Base-by-base conservation (phyloP, 2,113 vertebrate species). In the Alectura lathami region DNA sequence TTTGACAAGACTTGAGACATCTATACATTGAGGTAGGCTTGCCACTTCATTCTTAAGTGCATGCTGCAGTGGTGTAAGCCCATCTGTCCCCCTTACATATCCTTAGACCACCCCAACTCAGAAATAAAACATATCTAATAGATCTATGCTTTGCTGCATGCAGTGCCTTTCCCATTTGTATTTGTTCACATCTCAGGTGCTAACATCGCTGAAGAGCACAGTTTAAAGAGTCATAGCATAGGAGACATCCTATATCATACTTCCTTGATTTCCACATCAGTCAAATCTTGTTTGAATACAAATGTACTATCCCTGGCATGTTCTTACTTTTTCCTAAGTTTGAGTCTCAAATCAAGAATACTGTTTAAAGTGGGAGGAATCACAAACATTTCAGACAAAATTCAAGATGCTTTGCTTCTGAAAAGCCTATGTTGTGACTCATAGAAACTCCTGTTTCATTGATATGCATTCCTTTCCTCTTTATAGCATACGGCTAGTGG, bases 401-500 rank as follows among this genome's bases (percentile, higher is more conserved):
- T 32, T 60, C 23, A 29, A 63, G 17, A 50, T 5, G 12, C 34
- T 78, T 78, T 72, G 4, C 29, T 93, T 70, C 36, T 53, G 64
- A 81, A 78, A 51, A 45, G 30, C 4, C 59, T 68, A 83, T 50
- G 8, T 36, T 43, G 47, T 32, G 26, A 78, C 23, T 72, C 47
- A 53, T 1, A 67, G 36, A 50, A 94, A 18, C 9, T n/a, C 16
- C 15, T 91, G 34, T 30, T 74, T 75, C 51, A 59, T 34, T 66
- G 32, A 26, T 73, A 4, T 27, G 40, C 17, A 24, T 32, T 45
- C 22, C 17, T 14, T 4, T 47, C 82, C 22, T 82, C 47, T 51
- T 79, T 60, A 64, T 11, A 67, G 8, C 0, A 0, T 10, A 23
- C 3, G 9, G 6, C 34, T 32, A 50, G 20, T 23, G 38, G 45